Evolutionary conservation across 1,140 invertebrate genomes (phyloP).

Genomic region (Intoshia linei): DNA sequence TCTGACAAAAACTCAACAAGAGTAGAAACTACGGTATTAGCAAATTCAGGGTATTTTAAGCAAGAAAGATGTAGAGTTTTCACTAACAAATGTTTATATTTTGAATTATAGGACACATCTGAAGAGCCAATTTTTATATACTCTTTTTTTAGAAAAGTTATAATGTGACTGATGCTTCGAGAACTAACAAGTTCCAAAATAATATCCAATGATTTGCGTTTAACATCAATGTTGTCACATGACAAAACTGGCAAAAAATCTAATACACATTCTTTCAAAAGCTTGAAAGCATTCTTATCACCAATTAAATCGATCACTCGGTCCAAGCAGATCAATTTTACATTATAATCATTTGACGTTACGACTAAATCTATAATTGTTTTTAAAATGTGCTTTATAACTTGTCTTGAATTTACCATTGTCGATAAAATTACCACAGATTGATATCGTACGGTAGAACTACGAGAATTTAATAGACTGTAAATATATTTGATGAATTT

Average conservation of each 20-base stretch:
- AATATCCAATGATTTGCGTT: slow-evolving; percentile 43
- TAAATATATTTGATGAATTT: slow-evolving; percentile 87
- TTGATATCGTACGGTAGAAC: slow-evolving; percentile 82
- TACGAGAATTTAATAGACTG: slow-evolving; percentile 69
- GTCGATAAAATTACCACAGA: slow-evolving; percentile 93
- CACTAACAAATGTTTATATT: slow-evolving; percentile 72
- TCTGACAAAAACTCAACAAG: slow-evolving; percentile 79
- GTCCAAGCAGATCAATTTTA: slow-evolving; percentile 86
- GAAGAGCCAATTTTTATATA: slow-evolving; percentile 31
- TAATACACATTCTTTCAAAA: slow-evolving; percentile 53
- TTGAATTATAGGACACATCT: slow-evolving; percentile 57
- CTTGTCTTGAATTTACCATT: no score
- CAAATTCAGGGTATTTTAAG: slow-evolving; percentile 89
- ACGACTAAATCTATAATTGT: slow-evolving; percentile 86
- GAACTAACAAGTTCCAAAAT: slow-evolving; percentile 66
- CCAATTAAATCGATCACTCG: slow-evolving; percentile 42
- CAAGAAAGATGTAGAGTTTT: slow-evolving; percentile 67
- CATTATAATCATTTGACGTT: slow-evolving; percentile 97
- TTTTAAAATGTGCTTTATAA: no score
- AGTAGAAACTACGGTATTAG: slow-evolving; percentile 54
- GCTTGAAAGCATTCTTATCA: background rate
- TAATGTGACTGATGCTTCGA: slow-evolving; percentile 49
- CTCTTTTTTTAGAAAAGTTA: slow-evolving; percentile 52
- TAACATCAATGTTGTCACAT: slow-evolving; percentile 62
- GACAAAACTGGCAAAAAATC: slow-evolving; percentile 70